These are phyloP conservation scores for Malacoctenus gilli DNA, from an alignment of 2,797 vertebrate genomes.

Conservation along the genomic window DNA sequence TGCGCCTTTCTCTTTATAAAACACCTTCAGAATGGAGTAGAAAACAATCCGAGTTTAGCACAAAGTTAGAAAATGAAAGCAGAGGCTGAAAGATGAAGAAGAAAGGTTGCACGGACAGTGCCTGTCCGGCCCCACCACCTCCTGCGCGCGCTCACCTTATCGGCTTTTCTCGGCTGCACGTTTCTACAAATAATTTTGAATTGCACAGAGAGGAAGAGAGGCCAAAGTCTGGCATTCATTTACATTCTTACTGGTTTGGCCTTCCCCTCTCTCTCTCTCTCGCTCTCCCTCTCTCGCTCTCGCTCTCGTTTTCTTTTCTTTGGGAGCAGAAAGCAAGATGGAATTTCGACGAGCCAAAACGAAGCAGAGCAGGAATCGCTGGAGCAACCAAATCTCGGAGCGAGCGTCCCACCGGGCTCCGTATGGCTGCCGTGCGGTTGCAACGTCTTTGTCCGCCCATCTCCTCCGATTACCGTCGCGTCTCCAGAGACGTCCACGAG, in stretches of 20 bases:
- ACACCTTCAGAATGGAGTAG: slow-evolving; percentile 29
- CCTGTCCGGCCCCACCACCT: slow-evolving; percentile 33
- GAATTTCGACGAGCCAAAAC: slow-evolving; percentile 69
- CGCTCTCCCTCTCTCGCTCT: slow-evolving; percentile 1
- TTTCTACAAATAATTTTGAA: slow-evolving; percentile 57
- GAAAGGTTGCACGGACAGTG: no score
- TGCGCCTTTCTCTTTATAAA: slow-evolving; percentile 33
- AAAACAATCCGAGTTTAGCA: slow-evolving; percentile 13
- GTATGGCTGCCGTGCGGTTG: slow-evolving; percentile 48
- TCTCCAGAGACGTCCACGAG: slow-evolving; percentile 39
- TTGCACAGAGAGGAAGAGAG: slow-evolving; percentile 15
- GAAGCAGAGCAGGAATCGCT: slow-evolving; percentile 57
- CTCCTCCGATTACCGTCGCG: slow-evolving; percentile 67
- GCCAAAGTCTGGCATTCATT: slow-evolving; percentile 72
- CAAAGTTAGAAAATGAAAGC: slow-evolving; percentile 25
- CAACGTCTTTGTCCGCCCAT: slow-evolving; percentile 64
- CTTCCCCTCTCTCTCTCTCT: slow-evolving; percentile 29
- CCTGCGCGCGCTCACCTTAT: slow-evolving; percentile 60
- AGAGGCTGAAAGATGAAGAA: slow-evolving; percentile 8
- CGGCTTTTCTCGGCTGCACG: slow-evolving; percentile 34
- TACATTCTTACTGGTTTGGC: slow-evolving; percentile 73
- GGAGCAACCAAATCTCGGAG: slow-evolving; percentile 46
- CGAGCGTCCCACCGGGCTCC: slow-evolving; percentile 47
- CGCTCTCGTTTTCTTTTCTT: slow-evolving; percentile 27
- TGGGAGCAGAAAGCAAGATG: slow-evolving; percentile 54